phyloP scores from a whole-genome alignment of 2,888 invertebrate genomes.

The Dryomyza anilis region DNA sequence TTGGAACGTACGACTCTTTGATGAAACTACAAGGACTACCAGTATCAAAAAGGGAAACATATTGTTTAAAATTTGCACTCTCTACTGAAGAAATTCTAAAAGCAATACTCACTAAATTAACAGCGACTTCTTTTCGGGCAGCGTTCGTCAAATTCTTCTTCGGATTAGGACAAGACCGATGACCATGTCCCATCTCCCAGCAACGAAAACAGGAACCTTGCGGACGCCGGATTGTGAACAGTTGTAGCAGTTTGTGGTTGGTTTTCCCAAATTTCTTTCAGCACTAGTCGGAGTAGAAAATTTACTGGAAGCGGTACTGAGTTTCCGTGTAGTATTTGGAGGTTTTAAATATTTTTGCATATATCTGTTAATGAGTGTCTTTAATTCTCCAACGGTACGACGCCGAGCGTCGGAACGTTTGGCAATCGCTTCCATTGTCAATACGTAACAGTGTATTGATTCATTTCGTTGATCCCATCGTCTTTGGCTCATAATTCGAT shows the following conservation, averaged over 20 bases:
- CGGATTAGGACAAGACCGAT: too few relatives aligned
- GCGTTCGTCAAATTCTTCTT: too few relatives aligned
- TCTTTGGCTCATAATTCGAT: too few relatives aligned
- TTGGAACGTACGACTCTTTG: not conserved
- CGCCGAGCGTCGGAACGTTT: not conserved
- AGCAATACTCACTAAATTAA: slow-evolving; percentile 11
- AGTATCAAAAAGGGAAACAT: slow-evolving; percentile 26
- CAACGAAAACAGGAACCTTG: not conserved
- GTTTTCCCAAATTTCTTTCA: too few relatives aligned
- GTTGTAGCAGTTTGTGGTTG: slow-evolving; percentile 15
- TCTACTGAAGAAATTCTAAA: too few relatives aligned
- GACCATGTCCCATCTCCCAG: slow-evolving; percentile 9
- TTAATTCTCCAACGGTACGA: too few relatives aligned
- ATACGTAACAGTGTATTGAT: too few relatives aligned
- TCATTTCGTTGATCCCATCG: too few relatives aligned
- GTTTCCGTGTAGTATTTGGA: not conserved
- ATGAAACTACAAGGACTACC: slow-evolving; percentile 25
- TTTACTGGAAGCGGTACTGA: not conserved
- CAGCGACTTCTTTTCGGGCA: slow-evolving; percentile 5
- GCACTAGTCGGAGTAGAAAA: too few relatives aligned
- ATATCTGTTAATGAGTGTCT: not conserved
- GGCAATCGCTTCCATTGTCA: not conserved
- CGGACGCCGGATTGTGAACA: slow-evolving; percentile 14
- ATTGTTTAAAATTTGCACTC: slow-evolving; percentile 7
- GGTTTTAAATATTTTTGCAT: slow-evolving; percentile 8